phyloP scores from a whole-genome alignment of 2,113 vertebrate genomes.

The Laticauda laticaudata region DNA sequence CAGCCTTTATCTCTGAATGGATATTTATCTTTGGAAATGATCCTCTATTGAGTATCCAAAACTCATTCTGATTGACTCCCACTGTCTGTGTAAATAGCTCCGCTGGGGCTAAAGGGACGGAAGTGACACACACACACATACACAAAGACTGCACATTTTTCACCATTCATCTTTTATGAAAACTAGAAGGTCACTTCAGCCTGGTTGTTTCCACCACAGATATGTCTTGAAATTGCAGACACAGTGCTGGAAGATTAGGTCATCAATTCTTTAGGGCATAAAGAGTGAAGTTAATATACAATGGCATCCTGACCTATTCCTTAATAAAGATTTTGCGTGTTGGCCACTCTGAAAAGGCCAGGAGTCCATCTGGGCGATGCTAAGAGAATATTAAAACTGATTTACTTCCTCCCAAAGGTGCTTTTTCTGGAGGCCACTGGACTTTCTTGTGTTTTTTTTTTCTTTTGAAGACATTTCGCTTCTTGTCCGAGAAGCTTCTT shows the following conservation, averaged over 20 bases:
- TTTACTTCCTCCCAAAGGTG: background rate
- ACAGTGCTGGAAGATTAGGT: conserved; percentile 20
- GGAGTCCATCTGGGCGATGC: conserved; percentile 8
- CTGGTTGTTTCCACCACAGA: conserved; percentile 28
- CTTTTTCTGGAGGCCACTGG: too few species aligned
- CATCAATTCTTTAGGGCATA: conserved; percentile 59
- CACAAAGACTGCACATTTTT: conserved; percentile 46
- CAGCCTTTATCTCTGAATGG: background rate
- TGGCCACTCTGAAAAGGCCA: background rate
- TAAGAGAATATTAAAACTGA: conserved; percentile 35
- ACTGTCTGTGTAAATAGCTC: conserved; percentile 60
- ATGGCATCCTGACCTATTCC: conserved; percentile 56
- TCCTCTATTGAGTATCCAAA: conserved; percentile 52
- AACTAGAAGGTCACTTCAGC: conserved; percentile 60
- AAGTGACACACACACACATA: background rate
- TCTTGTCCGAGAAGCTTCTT: too few species aligned
- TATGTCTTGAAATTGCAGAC: conserved; percentile 11
- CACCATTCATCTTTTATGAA: conserved; percentile 35
- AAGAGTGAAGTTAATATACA: conserved; percentile 54
- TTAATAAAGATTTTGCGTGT: conserved; percentile 45
- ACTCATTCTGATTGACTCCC: conserved; percentile 41
- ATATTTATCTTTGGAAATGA: conserved; percentile 52
- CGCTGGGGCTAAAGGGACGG: conserved; percentile 35
- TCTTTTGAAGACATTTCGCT: too few species aligned
- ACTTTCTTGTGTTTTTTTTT: too few species aligned